Conservation (phyloP, 2,888 invertebrate species). For the Lordiphosa fenestrarum region DNA sequence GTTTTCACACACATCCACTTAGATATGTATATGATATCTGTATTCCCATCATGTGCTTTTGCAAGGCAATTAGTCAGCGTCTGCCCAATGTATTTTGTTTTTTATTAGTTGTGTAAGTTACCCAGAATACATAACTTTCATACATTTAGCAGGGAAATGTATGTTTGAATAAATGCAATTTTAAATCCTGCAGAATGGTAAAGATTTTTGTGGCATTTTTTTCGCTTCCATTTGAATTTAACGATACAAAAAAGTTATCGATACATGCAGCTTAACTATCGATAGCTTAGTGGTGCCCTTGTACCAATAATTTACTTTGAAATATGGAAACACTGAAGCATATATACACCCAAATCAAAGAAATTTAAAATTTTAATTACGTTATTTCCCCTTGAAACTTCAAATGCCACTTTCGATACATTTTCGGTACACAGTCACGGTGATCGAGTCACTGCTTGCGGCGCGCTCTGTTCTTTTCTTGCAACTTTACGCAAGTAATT, state of each 20-base stretch:
- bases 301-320: too few relatives aligned
- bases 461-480: constrained; percentile 10
- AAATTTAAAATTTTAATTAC: not conserved
- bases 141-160: constrained; percentile 14
- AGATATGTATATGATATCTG: too few relatives aligned
- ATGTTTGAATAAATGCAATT: constrained; percentile 28
- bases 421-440: too few relatives aligned
- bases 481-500: constrained; percentile 50
- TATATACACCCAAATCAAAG: too few relatives aligned
- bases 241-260: not conserved
- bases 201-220: too few relatives aligned
- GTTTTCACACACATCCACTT: too few relatives aligned
- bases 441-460: not conserved
- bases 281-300: too few relatives aligned
- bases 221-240: not conserved
- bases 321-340: not conserved
- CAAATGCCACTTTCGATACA: too few relatives aligned
- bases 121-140: constrained; percentile 8
- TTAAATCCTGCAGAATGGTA: constrained; percentile 3
- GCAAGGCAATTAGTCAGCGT: constrained; percentile 5
- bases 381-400: too few relatives aligned
- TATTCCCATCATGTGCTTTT: too few relatives aligned
- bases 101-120: constrained; percentile 40
- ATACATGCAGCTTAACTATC: not conserved
- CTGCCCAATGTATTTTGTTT: constrained; percentile 23